Percentiles rank a stretch among this genome's conserved stretches.
phyloP scores from a whole-genome alignment of 2,113 vertebrate genomes.

The Drymodes brunneopygia region DNA sequence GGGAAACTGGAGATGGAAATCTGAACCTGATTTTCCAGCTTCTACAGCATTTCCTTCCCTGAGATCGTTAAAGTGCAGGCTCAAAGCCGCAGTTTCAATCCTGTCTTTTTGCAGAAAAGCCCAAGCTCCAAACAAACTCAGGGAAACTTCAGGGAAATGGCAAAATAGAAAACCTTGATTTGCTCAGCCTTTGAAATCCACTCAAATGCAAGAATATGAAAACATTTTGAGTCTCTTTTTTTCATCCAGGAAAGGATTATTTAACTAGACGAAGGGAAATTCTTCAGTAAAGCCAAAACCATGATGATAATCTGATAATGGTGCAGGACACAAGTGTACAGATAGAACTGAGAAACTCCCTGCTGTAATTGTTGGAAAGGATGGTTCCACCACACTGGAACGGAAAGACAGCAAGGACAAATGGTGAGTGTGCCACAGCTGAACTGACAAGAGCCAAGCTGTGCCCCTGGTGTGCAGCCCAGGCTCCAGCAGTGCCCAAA shows the following conservation, averaged over 20 bases:
- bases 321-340: neutral
- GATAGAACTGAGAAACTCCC: neutral
- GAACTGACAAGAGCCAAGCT: neutral
- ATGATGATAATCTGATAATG: fast-evolving
- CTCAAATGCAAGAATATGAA: neutral
- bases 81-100: neutral
- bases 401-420: neutral
- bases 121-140: neutral
- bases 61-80: neutral
- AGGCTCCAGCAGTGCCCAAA: neutral
- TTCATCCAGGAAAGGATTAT: neutral
- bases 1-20: neutral
- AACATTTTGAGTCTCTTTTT: neutral
- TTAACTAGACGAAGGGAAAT: neutral
- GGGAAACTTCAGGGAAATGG: neutral
- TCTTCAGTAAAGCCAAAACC: neutral
- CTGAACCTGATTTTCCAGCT: neutral
- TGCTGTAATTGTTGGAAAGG: neutral
- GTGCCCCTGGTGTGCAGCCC: neutral
- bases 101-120: neutral
- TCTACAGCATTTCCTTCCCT: neutral
- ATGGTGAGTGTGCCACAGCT: neutral
- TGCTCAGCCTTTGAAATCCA: neutral
- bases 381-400: neutral
- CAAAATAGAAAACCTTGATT: neutral